A percentile compares a stretch with the other conserved stretches of the same genome.
Conservation (phyloP, 2,797 vertebrate genomes). For the Hoplostethus atlanticus region DNA sequence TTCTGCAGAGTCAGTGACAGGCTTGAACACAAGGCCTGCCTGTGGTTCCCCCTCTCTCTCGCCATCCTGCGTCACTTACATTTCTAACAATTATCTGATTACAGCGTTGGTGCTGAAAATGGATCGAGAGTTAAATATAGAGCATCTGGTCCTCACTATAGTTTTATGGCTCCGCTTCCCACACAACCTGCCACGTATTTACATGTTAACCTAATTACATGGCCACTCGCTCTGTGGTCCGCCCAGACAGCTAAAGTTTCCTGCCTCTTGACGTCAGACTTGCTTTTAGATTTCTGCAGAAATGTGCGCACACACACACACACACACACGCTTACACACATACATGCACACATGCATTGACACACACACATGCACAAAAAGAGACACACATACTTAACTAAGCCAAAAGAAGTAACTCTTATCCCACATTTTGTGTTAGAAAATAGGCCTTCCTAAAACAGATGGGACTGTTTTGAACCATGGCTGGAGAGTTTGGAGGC, state of each 20-base stretch:
- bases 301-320: slow-evolving; percentile 33
- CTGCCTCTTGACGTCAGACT: slow-evolving; percentile 84
- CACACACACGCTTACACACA: not conserved
- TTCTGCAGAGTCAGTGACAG: slow-evolving; percentile 42
- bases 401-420: slow-evolving; percentile 30
- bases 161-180: slow-evolving; percentile 81
- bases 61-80: slow-evolving; percentile 70
- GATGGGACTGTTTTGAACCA: slow-evolving; percentile 46
- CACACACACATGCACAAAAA: not conserved
- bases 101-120: slow-evolving; percentile 75
- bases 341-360: not conserved
- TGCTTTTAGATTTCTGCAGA: slow-evolving; percentile 68
- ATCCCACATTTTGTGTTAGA: slow-evolving; percentile 49
- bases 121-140: slow-evolving; percentile 82
- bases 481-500: slow-evolving; percentile 40
- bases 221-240: slow-evolving; percentile 79
- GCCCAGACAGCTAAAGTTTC: slow-evolving; percentile 81
- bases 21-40: slow-evolving; percentile 32
- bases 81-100: slow-evolving; percentile 85
- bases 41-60: slow-evolving; percentile 59
- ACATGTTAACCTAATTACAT: slow-evolving; percentile 86
- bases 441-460: slow-evolving; percentile 61
- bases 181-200: slow-evolving; percentile 83
- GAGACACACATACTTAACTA: slow-evolving; percentile 40
- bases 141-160: slow-evolving; percentile 80